Conservation (phyloP, 2,113 vertebrate genomes). For the Glaucomys volans region DNA sequence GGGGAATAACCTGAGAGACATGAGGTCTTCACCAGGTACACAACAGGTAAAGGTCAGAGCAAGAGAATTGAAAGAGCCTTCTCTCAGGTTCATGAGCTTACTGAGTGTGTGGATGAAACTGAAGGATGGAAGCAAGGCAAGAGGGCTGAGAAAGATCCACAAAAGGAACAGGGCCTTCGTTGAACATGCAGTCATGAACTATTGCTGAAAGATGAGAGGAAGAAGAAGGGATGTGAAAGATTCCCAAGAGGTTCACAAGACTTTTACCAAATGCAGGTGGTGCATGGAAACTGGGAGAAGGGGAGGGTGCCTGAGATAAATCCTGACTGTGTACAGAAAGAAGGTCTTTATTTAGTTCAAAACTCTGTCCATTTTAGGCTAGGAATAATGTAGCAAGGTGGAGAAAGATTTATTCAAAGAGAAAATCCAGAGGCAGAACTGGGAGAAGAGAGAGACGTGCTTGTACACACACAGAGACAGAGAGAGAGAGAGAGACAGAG, state of each 20-base stretch:
- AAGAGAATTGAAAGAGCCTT: not conserved
- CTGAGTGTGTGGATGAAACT: too few relatives aligned
- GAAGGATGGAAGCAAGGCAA: not conserved
- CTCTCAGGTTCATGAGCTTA: not conserved
- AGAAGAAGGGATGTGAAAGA: not conserved
- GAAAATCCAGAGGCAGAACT: not conserved
- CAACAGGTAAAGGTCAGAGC: not conserved
- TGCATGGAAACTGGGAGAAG: not conserved
- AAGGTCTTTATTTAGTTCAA: not conserved
- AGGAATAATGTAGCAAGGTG: not conserved
- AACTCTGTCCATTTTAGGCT: not conserved
- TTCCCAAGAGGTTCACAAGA: not conserved
- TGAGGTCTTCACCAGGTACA: not conserved
- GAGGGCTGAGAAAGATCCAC: not conserved
- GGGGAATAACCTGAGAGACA: not conserved
- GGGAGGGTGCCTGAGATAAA: not conserved
- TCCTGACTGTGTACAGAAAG: not conserved
- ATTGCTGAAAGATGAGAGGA: not conserved
- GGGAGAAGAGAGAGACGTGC: not conserved
- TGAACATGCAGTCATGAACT: too few relatives aligned
- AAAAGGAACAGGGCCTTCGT: not conserved
- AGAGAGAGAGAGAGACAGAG: too few relatives aligned
- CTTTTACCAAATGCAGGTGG: not conserved
- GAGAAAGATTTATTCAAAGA: not conserved
- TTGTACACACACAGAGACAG: too few relatives aligned